Base-by-base conservation (phyloP, 2,113 vertebrate genomes). In the Aviceda subcristata region DNA sequence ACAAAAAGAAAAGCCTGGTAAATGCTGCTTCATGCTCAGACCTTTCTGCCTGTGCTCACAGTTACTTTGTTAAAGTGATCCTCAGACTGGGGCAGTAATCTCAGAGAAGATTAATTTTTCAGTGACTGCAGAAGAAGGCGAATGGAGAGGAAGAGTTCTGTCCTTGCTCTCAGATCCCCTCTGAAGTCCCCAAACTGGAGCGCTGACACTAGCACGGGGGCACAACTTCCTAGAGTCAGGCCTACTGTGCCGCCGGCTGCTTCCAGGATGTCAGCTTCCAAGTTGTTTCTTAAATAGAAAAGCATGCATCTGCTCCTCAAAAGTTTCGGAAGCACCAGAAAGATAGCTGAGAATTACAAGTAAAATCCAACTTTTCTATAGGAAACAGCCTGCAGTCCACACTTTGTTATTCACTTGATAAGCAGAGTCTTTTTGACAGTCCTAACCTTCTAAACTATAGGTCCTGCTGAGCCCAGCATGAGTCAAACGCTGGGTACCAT, bases 371-470 rank as follows among this genome's bases (percentile, higher is more conserved):
- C 98, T 99, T 99, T 99, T 99, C 98, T 98, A 97, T 98, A 98
- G 97, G 98, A 99, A 99, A 98, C 98, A 98, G 98, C 97, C 98
- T 98, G 99, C 98, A 98, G 98, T 96, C 98, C 98, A 96, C 98
- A 99, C 98, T 99, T 99, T 98, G 98, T 99, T 99, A 99, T 98
- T 99, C 98, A 98, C 98, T 99, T 98, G 99, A 98, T 98, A 99
- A 99, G 98, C 99, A 99, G 98, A 99, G 98, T 99, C 99, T 98
- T 99, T 99, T 98, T 99, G 99, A 99, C 99, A 99, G 99, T 98
- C 98, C 98, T 99, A 99, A 99, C 99, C 99, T 99, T 99, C 98
- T 99, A 99, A 99, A 99, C 99, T 98, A 98, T 97, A 97, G 98
- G 98, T 98, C 99, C 99, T 98, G 99, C 99, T 99, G 99, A 98